Evolutionary conservation across 2,888 invertebrate genomes (phyloP).

Genomic region (Girardia tigrina): DNA sequence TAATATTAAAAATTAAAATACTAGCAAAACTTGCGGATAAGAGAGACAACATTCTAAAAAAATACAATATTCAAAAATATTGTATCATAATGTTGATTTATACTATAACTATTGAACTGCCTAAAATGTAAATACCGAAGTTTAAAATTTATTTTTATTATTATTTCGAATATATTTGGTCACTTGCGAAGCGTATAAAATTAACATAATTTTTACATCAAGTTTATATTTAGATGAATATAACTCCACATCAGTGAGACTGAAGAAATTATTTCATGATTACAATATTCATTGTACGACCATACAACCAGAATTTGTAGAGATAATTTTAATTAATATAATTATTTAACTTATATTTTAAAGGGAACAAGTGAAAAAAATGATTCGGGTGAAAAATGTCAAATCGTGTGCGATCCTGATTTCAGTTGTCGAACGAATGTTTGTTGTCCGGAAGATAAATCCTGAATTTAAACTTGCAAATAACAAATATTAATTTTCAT

Average conservation of each 20-base stretch:
- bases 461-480: too few relatives aligned
- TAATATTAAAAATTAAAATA: too few relatives aligned
- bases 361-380: neutral
- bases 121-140: too few relatives aligned
- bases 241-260: constrained; percentile 44
- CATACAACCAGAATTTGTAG: constrained; percentile 90
- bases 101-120: too few relatives aligned
- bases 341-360: neutral
- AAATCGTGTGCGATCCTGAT: neutral
- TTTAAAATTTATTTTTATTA: too few relatives aligned
- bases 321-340: constrained; percentile 47
- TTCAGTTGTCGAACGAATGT: neutral
- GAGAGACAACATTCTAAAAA: too few relatives aligned
- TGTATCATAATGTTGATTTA: neutral
- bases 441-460: neutral
- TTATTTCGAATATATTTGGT: too few relatives aligned
- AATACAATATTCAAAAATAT: too few relatives aligned
- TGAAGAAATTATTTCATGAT: constrained; percentile 91
- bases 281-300: constrained; percentile 97
- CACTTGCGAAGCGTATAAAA: too few relatives aligned
- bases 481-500: too few relatives aligned
- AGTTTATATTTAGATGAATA: neutral
- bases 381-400: neutral
- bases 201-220: too few relatives aligned
- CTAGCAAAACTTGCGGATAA: too few relatives aligned